Base-by-base conservation (phyloP, 2,888 invertebrate genomes). In the Acrobasis consociella region DNA sequence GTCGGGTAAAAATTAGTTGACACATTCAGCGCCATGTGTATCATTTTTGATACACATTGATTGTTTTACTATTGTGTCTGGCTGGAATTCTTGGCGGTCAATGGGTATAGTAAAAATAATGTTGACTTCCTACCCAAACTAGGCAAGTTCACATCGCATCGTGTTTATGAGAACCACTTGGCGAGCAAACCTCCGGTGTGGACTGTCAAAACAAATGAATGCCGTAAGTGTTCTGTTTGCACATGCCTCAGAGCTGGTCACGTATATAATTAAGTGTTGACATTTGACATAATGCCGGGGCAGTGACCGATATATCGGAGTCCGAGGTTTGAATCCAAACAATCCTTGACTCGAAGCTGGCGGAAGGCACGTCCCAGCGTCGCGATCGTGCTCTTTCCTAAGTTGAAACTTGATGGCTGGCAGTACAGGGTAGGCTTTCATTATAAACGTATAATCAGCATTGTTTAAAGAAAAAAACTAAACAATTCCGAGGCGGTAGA, bases 351-450 rank as follows among this genome's bases (percentile, higher is more conserved):
- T 77, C 72, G 63, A 71, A 76, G 83, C 82, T 84, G 78, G 71
- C 82, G 84, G 83, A 86, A 85, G 81, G 86, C 89, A 89, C 89
- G 89, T 86, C 83, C 75, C 17, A 31, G 52, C 52, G 50, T 60
- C 49, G 67, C 68, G 67, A 77, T 74, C 81, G 77, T 83, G 79
- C 78, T 81, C 75, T 62, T 62, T 62, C 52, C 56, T 46, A 31
- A 61, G 16, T 61, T 51, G 9, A 42, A 56, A 55, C 39, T 53
- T n/a, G 15, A 13, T n/a, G 9, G 16, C 50, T 60, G 31, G 31
- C 13, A 51, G 10, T 60, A 51, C n/a, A 42, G 9, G 42, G 51
- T 39, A 16, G 39, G 13, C 15, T 15, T 38, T 10, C 9, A 53
- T 9, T 53, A 10, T 13, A 5, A 50, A 10, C 16, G 13, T 31